Base-by-base conservation (phyloP, 2,113 vertebrate genomes). In the Syrmaticus mikado region DNA sequence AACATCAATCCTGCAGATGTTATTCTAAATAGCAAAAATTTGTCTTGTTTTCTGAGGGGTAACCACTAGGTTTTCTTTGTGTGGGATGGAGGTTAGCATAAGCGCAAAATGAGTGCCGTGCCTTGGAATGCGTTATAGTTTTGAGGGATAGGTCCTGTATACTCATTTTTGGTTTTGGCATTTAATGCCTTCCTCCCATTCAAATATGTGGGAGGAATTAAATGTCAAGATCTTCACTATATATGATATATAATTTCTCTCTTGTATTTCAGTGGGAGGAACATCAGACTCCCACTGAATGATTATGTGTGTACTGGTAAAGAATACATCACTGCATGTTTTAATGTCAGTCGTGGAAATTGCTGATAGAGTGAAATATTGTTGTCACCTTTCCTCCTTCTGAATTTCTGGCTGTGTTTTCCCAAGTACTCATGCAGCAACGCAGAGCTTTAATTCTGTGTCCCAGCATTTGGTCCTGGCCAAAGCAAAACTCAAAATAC, bases 91-190 rank as follows among this genome's bases (percentile, higher is more conserved):
- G 92, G 89, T 95, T 79, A 89, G 8, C 25, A 15, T 67, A 80
- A 92, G 62, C 76, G 46, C 50, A 87, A 86, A 85, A 66, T 38
- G 75, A 87, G 11, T 87, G 45, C 43, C 3, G 60, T 96, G 93
- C 75, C 79, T 94, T 93, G 72, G 82, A 94, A 91, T 34, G 84
- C 77, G 50, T 79, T 91, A 30, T 21, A 58, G 55, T 85, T 95
- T 89, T 87, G 74, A 95, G 76, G 67, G 57, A 53, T 87, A 81
- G 50, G 53, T 95, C 48, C 73, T 85, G 76, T 82, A 60, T 41
- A 45, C 74, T 96, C 55, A 74, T 87, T 92, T 91, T 94, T 82
- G 94, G 91, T 95, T 96, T 96, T 96, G 91, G 91, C 94, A 92
- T 96, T 91, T 92, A 94, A 81, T 94, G 85, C 28, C 43, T 94